phyloP scores from a whole-genome alignment of 2,113 vertebrate species.

The Ammodytes dubius region DNA sequence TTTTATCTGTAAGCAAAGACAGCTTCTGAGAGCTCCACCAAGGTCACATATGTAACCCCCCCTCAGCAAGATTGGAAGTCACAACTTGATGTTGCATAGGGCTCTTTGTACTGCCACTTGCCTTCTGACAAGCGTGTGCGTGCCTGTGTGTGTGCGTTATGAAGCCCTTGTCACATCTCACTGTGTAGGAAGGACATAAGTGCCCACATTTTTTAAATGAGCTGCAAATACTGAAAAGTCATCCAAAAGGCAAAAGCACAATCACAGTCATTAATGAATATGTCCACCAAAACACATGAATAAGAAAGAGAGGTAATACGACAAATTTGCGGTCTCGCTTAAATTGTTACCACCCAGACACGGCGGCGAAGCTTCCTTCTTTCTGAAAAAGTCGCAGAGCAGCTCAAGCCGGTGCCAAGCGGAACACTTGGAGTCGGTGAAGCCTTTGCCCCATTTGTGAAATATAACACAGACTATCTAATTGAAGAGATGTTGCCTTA shows the following conservation, averaged over 20 bases:
- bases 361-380: no score
- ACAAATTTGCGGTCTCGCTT: neutral
- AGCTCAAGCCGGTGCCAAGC: no score
- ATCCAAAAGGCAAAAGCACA: neutral
- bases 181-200: neutral
- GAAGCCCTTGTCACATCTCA: neutral
- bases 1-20: constrained; percentile 47
- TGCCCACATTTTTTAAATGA: neutral
- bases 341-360: no score
- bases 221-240: neutral
- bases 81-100: constrained; percentile 47
- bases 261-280: neutral
- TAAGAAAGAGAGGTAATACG: neutral
- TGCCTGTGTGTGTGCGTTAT: constrained; percentile 2
- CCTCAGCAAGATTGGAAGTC: constrained; percentile 41
- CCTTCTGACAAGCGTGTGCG: constrained; percentile 29
- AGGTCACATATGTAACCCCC: constrained; percentile 58
- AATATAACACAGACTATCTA: no score
- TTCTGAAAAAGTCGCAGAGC: no score
- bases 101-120: constrained; percentile 42
- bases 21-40: constrained; percentile 47
- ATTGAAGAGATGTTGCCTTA: no score
- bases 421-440: no score
- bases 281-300: neutral
- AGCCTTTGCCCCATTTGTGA: no score